A percentile compares a stretch with the other conserved stretches of the same genome.
phyloP scores from a whole-genome alignment of 2,888 invertebrate genomes.

The Ptychoptera albimana region DNA sequence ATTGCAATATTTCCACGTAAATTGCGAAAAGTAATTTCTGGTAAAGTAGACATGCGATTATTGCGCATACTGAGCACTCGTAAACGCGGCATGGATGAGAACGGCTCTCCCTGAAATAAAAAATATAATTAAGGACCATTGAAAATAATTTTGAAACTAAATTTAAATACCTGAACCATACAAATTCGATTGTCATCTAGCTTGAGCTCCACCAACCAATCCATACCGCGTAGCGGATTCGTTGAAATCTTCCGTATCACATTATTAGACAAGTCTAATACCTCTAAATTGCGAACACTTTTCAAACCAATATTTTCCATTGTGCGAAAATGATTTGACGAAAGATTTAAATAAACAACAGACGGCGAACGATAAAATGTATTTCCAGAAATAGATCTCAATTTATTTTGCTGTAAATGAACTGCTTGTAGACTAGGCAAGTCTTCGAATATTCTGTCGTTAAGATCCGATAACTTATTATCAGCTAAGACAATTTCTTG shows the following conservation, averaged over 20 bases:
- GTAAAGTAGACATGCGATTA: slow-evolving; percentile 56
- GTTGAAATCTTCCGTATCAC: slow-evolving; percentile 51
- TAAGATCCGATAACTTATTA: slow-evolving; percentile 58
- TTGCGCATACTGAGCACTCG: slow-evolving; percentile 61
- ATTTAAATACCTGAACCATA: slow-evolving; percentile 38
- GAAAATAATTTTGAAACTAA: not conserved
- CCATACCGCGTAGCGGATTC: slow-evolving; percentile 53
- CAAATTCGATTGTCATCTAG: slow-evolving; percentile 75
- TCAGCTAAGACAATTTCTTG: slow-evolving; percentile 51
- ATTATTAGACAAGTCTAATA: slow-evolving; percentile 72
- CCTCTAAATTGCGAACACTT: slow-evolving; percentile 61
- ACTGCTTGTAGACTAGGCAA: slow-evolving; percentile 44
- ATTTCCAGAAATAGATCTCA: slow-evolving; percentile 52
- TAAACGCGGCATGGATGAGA: slow-evolving; percentile 70
- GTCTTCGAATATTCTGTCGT: slow-evolving; percentile 59
- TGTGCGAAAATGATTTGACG: slow-evolving; percentile 59
- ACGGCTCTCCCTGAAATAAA: slow-evolving; percentile 45
- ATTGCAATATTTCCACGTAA: slow-evolving; percentile 66
- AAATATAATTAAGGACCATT: not conserved
- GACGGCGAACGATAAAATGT: slow-evolving; percentile 66
- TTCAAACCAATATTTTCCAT: slow-evolving; percentile 61
- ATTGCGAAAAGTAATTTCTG: slow-evolving; percentile 57
- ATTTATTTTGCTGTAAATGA: slow-evolving; percentile 65
- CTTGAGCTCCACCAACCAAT: slow-evolving; percentile 74
- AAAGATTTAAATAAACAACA: slow-evolving; percentile 66